Evolutionary conservation across 2,888 invertebrate genomes (phyloP).

Genomic region (Ceramica pisi): DNA sequence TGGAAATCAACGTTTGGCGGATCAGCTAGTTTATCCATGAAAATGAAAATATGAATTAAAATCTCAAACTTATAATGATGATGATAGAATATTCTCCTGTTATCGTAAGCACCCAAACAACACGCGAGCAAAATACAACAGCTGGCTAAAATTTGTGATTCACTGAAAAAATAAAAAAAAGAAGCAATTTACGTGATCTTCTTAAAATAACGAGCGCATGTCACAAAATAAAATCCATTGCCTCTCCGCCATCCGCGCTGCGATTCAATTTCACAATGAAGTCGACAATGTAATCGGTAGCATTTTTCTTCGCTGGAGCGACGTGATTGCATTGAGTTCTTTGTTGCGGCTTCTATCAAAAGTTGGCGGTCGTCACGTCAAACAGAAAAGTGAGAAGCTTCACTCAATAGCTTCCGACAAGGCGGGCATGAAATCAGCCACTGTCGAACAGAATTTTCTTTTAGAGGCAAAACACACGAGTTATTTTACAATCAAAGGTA

Average conservation of each 20-base stretch:
- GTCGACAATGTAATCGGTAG: constrained; percentile 51
- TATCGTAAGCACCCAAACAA: background rate
- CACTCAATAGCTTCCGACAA: background rate
- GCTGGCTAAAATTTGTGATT: background rate
- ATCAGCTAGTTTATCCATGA: background rate
- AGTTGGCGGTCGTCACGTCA: background rate
- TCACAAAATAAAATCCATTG: constrained; percentile 34
- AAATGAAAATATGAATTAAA: too few relatives aligned
- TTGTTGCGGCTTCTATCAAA: constrained; percentile 37
- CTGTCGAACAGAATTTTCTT: background rate
- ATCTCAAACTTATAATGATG: background rate
- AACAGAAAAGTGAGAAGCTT: constrained; percentile 13
- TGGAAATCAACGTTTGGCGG: too few relatives aligned
- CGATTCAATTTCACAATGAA: constrained; percentile 42
- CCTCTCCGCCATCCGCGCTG: constrained; percentile 25
- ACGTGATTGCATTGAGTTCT: constrained; percentile 50
- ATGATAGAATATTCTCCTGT: background rate
- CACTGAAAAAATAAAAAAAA: constrained; percentile 2
- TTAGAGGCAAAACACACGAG: background rate
- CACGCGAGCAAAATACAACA: constrained; percentile 7
- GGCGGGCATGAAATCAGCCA: background rate
- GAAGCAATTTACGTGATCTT: constrained; percentile 12
- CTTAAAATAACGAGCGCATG: constrained; percentile 22
- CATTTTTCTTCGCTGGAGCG: constrained; percentile 45
- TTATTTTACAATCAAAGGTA: background rate